phyloP scores from a whole-genome alignment of 2,113 vertebrate genomes.

The Epinephelus moara region DNA sequence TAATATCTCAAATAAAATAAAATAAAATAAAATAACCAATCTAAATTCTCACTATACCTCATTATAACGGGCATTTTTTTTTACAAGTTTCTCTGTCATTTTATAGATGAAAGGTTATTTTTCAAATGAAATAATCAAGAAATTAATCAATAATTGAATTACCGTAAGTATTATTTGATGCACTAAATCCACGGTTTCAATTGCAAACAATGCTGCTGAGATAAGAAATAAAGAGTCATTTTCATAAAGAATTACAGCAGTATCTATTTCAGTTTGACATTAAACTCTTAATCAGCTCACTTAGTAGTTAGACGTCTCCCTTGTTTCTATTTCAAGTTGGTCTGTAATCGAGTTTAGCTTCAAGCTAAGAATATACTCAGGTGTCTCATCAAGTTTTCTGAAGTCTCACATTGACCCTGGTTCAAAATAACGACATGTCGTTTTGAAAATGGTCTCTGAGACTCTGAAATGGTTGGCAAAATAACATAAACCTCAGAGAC shows the following conservation, averaged over 20 bases:
- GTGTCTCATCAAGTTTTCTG: background rate
- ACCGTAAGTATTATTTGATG: background rate
- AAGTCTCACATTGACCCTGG: background rate
- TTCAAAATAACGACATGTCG: background rate
- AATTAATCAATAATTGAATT: background rate
- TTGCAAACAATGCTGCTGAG: background rate
- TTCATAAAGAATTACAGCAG: background rate
- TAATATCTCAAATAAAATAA: background rate
- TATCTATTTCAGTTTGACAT: background rate
- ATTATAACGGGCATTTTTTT: background rate
- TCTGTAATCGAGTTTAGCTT: background rate
- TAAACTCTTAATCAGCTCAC: background rate
- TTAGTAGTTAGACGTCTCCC: background rate
- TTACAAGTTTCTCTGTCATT: background rate
- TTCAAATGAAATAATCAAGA: background rate
- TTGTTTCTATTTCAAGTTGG: background rate
- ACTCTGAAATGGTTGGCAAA: background rate
- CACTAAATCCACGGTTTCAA: background rate
- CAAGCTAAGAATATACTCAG: too few relatives aligned
- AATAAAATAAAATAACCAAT: background rate
- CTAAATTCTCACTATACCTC: too few relatives aligned
- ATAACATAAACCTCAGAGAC: background rate
- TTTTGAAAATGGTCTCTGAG: too few relatives aligned
- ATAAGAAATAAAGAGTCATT: background rate
- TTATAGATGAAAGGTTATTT: background rate